Percentiles rank a stretch among this genome's conserved stretches.
phyloP scores from a whole-genome alignment of 2,797 vertebrate genomes.

The Falco novaeseelandiae region DNA sequence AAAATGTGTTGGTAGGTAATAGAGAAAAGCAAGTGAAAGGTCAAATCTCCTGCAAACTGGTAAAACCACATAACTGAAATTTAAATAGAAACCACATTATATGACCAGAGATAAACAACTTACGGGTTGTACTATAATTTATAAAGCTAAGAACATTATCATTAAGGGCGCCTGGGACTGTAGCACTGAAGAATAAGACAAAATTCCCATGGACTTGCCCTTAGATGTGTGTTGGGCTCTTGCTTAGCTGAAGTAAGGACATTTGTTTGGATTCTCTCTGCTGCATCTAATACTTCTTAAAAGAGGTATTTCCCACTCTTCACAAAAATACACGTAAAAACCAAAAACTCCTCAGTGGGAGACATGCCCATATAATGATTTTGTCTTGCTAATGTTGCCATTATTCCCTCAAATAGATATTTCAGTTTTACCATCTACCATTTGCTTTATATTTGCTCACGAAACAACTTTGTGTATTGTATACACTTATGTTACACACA shows the following conservation, averaged over 20 bases:
- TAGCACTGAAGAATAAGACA: neutral
- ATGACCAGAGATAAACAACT: neutral
- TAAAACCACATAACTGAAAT: neutral
- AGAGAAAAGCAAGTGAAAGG: constrained; percentile 22
- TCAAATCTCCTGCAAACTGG: constrained; percentile 30
- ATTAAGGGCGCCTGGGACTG: neutral
- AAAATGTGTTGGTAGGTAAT: neutral
- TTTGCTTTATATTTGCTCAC: constrained; percentile 19
- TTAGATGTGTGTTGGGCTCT: neutral
- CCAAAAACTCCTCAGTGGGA: neutral
- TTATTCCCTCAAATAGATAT: neutral
- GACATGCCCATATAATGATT: neutral
- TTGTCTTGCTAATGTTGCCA: neutral
- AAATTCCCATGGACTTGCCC: neutral
- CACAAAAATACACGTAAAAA: neutral
- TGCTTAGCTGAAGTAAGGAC: neutral
- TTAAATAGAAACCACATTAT: neutral
- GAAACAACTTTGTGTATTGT: neutral
- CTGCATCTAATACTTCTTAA: neutral
- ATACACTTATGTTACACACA: neutral
- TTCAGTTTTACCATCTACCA: neutral
- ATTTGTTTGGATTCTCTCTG: neutral
- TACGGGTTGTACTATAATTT: neutral
- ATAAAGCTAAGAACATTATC: neutral
- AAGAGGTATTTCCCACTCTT: neutral